These are phyloP conservation scores for Leucoraja ocellata DNA, from an alignment of 2,797 vertebrate species.

Conservation along the genomic window DNA sequence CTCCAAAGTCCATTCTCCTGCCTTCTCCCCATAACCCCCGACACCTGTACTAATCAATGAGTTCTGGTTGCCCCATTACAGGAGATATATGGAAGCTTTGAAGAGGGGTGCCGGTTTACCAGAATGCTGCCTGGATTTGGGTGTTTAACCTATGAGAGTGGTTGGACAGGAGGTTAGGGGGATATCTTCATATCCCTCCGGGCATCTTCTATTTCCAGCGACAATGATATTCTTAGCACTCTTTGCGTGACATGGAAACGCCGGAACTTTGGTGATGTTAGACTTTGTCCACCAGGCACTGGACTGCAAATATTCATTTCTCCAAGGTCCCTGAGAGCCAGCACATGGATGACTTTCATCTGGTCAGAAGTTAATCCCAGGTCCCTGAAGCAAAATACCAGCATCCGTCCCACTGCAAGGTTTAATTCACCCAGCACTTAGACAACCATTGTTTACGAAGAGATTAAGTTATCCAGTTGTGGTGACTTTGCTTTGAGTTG, in stretches of 20 bases:
- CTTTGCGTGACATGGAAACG: neutral
- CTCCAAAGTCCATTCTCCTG: no score
- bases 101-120: no score
- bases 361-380: neutral
- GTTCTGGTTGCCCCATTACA: no score
- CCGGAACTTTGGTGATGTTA: neutral
- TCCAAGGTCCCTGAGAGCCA: neutral
- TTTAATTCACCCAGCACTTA: neutral
- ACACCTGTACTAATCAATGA: no score
- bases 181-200: neutral
- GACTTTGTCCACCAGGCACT: neutral
- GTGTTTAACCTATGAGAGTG: no score
- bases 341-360: neutral
- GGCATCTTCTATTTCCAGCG: neutral
- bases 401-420: neutral
- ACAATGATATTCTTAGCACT: neutral
- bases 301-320: neutral
- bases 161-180: no score
- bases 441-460: neutral
- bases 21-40: no score
- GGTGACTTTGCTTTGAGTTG: neutral
- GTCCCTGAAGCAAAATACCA: neutral
- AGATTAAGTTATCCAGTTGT: conserved; percentile 4
- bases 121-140: no score
- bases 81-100: no score